Base-by-base conservation (phyloP, 2,113 vertebrate genomes). In the Phodopus roborovskii region DNA sequence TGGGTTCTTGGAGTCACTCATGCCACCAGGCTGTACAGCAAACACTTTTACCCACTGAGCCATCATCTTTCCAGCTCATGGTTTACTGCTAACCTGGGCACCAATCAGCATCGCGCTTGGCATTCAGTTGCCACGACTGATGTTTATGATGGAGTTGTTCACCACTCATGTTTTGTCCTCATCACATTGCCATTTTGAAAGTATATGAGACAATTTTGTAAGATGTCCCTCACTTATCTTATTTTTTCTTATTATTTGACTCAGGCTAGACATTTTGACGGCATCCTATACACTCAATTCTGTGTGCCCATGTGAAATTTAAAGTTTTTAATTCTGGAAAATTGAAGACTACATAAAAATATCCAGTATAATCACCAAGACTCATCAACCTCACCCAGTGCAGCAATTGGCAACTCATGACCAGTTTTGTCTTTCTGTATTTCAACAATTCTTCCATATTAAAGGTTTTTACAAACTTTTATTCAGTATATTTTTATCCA, bases 231-330 rank as follows among this genome's bases (percentile, higher is more conserved):
- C 71, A 11, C 84, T 85, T 88, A 13, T 77, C 77, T 75, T 28
- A 3, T 84, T 42, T 56, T 88, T 83, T 36, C n/a, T 88, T 15
- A 56, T 62, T n/a, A 56, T 94, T 84, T 73, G 64, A 79, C 30
- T 28, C 50, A 71, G 66, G 26, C 68, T 73, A 58, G 64, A 22
- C 9, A 58, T 75, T 81, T 84, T 79, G 9, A n/a, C 50, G 11
- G 4, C 87, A 16, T 88, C 50, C 42, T 92, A 7, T 3, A 36
- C 48, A 48, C 70, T 15, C n/a, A 64, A 77, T 66, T 3, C 33
- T 77, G 10, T 92, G 42, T 85, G 62, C 8, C 17, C 42, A 91
- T 70, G 90, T 73, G 62, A 88, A 86, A 79, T 94, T 78, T 70
- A 50, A 74, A 53, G 24, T n/a, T 70, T 36, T 77, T 85, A 81